Evolutionary conservation across 1,140 invertebrate species (phyloP).

Genomic region (Neodiprion fabricii): DNA sequence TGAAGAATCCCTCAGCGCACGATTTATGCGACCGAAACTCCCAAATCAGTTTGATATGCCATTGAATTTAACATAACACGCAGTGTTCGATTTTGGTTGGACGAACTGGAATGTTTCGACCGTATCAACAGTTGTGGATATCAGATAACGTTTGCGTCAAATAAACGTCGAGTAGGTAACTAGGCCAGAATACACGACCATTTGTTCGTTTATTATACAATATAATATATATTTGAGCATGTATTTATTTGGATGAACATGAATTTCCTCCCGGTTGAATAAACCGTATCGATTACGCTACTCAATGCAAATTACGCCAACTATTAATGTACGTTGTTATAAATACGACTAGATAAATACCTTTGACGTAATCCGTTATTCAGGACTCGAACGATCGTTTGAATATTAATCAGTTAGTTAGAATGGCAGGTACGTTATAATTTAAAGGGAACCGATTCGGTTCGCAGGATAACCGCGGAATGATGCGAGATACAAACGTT

Average conservation of each 20-base stretch:
- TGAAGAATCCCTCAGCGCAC: no score
- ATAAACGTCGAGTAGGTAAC: no score
- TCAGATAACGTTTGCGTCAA: no score
- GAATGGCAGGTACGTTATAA: background rate
- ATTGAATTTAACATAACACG: no score
- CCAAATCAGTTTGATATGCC: no score
- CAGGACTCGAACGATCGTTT: background rate
- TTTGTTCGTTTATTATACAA: no score
- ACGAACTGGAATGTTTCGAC: no score
- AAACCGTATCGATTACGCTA: background rate
- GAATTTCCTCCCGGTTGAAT: background rate
- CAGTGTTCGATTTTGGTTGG: no score
- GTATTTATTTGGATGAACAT: background rate
- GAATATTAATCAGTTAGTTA: background rate
- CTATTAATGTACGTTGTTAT: background rate
- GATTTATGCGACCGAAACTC: no score
- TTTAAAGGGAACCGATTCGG: background rate
- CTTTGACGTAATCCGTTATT: background rate
- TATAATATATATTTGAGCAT: background rate
- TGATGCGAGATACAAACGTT: background rate
- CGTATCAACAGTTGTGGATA: no score
- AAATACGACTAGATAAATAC: background rate
- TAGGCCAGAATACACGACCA: no score
- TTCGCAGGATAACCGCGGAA: background rate
- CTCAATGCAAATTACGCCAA: conserved; percentile 1